These are phyloP conservation scores for Columba janthina DNA, from an alignment of 2,113 vertebrate species.

Conservation along the genomic window DNA sequence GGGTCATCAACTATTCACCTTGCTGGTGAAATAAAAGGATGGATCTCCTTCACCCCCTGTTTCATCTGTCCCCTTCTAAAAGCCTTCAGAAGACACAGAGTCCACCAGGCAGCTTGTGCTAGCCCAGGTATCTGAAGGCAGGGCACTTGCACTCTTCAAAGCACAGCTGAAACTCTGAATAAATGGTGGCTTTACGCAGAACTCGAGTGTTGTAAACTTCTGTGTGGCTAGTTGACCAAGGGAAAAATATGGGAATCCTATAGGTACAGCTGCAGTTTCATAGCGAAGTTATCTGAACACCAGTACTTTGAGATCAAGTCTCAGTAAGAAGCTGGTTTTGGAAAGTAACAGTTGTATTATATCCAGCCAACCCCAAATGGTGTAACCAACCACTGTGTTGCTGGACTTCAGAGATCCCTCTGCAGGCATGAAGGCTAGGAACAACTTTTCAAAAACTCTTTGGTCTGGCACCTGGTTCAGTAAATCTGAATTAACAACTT, in stretches of 20 bases:
- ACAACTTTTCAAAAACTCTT: background rate
- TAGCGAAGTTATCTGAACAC: background rate
- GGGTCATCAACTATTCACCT: background rate
- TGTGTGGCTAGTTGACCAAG: accelerated
- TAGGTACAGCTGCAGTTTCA: background rate
- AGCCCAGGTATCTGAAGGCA: background rate
- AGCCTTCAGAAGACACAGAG: background rate
- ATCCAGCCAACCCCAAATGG: background rate
- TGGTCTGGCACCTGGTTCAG: background rate
- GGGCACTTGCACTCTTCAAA: background rate
- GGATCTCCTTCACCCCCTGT: background rate
- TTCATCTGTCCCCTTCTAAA: background rate
- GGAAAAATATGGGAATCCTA: accelerated
- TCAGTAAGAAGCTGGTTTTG: background rate
- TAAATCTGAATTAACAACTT: background rate
- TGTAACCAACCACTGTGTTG: background rate
- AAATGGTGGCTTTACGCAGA: background rate
- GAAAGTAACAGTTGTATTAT: background rate
- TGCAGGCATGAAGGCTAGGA: background rate
- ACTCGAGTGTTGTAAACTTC: background rate
- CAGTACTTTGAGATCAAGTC: background rate
- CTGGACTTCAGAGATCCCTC: background rate
- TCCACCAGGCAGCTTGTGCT: background rate
- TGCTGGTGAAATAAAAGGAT: background rate
- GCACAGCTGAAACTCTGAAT: background rate